These are phyloP conservation scores for Ephestia elutella DNA, from an alignment of 1,140 invertebrate species.

Conservation along the genomic window DNA sequence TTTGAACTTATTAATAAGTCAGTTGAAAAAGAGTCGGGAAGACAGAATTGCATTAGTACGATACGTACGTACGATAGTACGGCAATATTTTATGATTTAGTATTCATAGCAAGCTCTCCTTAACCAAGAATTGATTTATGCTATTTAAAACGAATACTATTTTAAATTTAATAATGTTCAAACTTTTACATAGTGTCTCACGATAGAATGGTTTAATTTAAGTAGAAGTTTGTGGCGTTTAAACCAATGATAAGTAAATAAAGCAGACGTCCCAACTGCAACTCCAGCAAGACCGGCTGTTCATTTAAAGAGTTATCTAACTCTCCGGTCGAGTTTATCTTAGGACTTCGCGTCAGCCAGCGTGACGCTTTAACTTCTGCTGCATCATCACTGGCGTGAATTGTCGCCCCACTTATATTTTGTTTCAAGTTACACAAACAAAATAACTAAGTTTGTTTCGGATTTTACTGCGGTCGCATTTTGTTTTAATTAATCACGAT, in stretches of 20 bases:
- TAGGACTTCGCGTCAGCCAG: conserved; percentile 16
- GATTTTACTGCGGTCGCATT: not conserved
- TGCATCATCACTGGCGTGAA: conserved; percentile 18
- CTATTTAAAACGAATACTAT: conserved; percentile 21
- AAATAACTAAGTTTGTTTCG: not conserved
- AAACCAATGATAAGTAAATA: conserved; percentile 26
- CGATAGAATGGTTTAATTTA: not conserved
- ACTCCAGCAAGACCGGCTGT: conserved; percentile 27
- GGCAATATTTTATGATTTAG: conserved; percentile 32
- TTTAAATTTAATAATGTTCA: conserved; percentile 20
- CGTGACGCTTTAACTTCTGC: conserved; percentile 23
- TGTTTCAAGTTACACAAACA: not conserved
- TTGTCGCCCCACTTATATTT: conserved; percentile 11
- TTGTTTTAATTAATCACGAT: conserved; percentile 6
- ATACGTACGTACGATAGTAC: conserved; percentile 40
- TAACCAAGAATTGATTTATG: conserved; percentile 41
- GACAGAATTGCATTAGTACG: conserved; percentile 25
- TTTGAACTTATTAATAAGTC: not conserved
- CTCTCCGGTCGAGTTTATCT: conserved; percentile 27
- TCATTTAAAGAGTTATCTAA: conserved; percentile 39
- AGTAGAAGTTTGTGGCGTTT: conserved; percentile 11
- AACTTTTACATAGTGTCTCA: not conserved
- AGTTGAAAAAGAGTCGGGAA: conserved; percentile 7
- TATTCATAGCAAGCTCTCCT: conserved; percentile 31
- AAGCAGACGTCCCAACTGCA: conserved; percentile 16